phyloP scores from a whole-genome alignment of 2,888 invertebrate genomes.

The Caradrina clavipalpis region DNA sequence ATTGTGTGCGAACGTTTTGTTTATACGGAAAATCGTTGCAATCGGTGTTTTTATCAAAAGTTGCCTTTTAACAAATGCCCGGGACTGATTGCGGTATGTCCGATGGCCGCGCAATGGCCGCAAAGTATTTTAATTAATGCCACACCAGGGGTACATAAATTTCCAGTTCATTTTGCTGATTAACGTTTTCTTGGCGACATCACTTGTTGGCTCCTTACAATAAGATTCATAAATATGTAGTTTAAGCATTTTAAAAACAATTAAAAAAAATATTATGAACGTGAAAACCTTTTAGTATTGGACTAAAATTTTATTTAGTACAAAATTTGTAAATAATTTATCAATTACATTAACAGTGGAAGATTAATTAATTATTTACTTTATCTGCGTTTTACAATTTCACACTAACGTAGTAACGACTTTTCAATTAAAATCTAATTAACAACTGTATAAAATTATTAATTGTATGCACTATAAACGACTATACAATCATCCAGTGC shows the following conservation, averaged over 20 bases:
- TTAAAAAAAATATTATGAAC: neutral
- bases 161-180: constrained; percentile 80
- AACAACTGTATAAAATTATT: constrained; percentile 8
- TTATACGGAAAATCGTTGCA: constrained; percentile 62
- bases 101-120: constrained; percentile 71
- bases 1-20: constrained; percentile 65
- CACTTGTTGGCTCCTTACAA: constrained; percentile 57
- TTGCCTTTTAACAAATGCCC: constrained; percentile 70
- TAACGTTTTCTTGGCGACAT: constrained; percentile 70
- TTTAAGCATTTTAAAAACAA: neutral
- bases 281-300: neutral
- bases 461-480: constrained; percentile 13
- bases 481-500: constrained; percentile 7
- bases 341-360: neutral
- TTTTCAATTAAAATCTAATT: constrained; percentile 11
- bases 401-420: neutral
- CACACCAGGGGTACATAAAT: constrained; percentile 79
- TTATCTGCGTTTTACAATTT: neutral
- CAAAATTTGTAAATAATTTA: too few relatives aligned
- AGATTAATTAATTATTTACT: neutral
- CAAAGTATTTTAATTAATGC: constrained; percentile 86
- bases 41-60: constrained; percentile 74
- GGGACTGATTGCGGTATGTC: constrained; percentile 78
- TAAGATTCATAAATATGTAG: constrained; percentile 29
- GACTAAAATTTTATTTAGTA: neutral